Evolutionary conservation across 2,113 vertebrate genomes (phyloP).

Genomic region (Macaca fascicularis): DNA sequence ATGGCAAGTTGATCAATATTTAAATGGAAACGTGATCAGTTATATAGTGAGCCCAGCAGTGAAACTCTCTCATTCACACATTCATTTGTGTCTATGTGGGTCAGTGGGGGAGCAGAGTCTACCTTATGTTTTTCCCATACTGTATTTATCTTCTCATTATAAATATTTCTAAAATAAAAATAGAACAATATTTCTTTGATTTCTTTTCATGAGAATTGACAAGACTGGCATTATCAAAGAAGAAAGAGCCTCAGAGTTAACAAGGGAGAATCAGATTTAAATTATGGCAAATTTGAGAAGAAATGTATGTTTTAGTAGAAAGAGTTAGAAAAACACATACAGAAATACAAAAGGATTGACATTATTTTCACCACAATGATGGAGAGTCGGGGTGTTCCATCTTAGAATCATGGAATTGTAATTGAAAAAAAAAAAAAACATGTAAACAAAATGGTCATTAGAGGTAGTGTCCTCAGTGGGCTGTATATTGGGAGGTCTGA

Average conservation of each 20-base stretch:
- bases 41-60: neutral
- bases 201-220: neutral
- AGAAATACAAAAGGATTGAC: neutral
- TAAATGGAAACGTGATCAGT: neutral
- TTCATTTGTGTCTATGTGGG: neutral
- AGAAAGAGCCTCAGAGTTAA: neutral
- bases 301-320: neutral
- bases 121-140: neutral
- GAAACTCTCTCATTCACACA: neutral
- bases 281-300: neutral
- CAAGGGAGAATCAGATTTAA: neutral
- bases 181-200: neutral
- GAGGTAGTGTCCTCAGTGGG: neutral
- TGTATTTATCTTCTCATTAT: neutral
- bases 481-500: neutral
- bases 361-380: neutral
- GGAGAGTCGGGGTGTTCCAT: neutral
- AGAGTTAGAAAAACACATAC: neutral
- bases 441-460: neutral
- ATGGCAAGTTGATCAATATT: neutral
- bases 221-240: neutral
- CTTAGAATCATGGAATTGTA: neutral
- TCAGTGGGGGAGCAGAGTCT: fast-evolving
- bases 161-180: neutral
- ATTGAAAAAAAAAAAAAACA: neutral